phyloP scores from a whole-genome alignment of 2,797 vertebrate species.

The Otolemur crassicaudatus region DNA sequence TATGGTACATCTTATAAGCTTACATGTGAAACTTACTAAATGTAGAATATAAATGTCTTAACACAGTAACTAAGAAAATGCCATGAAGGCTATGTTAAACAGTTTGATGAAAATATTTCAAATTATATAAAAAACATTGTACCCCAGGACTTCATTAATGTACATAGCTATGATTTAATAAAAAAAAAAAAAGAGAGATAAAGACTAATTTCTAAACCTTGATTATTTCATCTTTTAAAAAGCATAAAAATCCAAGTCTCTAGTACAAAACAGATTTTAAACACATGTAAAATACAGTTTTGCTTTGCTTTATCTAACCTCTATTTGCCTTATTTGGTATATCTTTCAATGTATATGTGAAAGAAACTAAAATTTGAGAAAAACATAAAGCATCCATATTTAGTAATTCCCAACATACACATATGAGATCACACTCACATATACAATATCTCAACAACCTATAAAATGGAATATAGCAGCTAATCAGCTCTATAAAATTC shows the following conservation, averaged over 20 bases:
- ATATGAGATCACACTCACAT: not conserved
- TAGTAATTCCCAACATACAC: not conserved
- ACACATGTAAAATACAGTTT: not conserved
- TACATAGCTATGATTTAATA: too few relatives aligned
- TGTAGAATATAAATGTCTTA: too few relatives aligned
- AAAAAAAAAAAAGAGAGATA: not conserved
- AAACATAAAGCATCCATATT: conserved; percentile 1
- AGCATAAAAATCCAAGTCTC: not conserved
- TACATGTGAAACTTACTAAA: too few relatives aligned
- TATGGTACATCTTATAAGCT: too few relatives aligned
- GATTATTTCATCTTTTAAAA: conserved; percentile 34
- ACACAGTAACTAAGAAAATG: too few relatives aligned
- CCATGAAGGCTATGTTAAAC: too few relatives aligned
- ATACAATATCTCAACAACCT: not conserved
- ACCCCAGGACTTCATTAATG: too few relatives aligned
- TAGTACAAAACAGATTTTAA: not conserved
- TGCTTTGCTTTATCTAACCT: not conserved
- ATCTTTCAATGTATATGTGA: not conserved
- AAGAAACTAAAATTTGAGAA: not conserved
- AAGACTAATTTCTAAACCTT: conserved; percentile 13
- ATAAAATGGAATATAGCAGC: not conserved
- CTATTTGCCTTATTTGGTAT: not conserved
- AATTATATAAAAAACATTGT: too few relatives aligned
- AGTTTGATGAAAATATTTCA: too few relatives aligned
- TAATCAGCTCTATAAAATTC: not conserved